These are phyloP conservation scores for Prionailurus viverrinus DNA, from an alignment of 2,113 vertebrate genomes.

Conservation along the genomic window DNA sequence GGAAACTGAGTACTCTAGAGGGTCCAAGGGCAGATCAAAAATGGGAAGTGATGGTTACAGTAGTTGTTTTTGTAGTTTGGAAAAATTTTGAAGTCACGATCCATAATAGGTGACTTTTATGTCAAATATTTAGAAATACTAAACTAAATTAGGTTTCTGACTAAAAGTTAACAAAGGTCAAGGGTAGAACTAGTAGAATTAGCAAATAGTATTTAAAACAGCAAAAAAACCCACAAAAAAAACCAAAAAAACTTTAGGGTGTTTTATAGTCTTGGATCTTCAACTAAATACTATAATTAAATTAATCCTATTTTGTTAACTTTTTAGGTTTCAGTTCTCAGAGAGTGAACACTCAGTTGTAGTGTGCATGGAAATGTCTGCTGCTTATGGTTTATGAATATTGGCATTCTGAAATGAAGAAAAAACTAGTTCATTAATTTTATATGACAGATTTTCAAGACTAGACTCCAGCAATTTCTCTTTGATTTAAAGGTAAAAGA, in stretches of 20 bases:
- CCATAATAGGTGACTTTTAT: background rate
- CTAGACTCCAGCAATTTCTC: background rate
- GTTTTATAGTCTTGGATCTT: background rate
- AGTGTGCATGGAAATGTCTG: background rate
- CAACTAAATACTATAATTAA: background rate
- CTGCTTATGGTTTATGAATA: slow-evolving; percentile 53
- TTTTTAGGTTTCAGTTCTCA: background rate
- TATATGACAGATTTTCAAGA: background rate
- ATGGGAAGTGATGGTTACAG: background rate
- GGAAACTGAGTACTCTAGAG: background rate
- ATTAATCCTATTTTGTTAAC: background rate
- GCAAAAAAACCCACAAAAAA: background rate
- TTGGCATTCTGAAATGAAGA: slow-evolving; percentile 38
- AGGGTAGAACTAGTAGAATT: background rate
- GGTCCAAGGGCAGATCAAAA: background rate
- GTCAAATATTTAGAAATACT: background rate
- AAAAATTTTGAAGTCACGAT: background rate
- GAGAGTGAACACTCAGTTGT: background rate
- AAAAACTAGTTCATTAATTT: slow-evolving; percentile 64
- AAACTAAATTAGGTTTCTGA: background rate
- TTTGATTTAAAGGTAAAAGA: slow-evolving; percentile 23
- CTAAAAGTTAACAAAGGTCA: background rate
- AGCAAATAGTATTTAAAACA: background rate
- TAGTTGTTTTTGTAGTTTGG: background rate
- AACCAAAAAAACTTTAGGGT: background rate